Evolutionary conservation across 2,888 invertebrate genomes (phyloP).

Genomic region (Catocala nupta): DNA sequence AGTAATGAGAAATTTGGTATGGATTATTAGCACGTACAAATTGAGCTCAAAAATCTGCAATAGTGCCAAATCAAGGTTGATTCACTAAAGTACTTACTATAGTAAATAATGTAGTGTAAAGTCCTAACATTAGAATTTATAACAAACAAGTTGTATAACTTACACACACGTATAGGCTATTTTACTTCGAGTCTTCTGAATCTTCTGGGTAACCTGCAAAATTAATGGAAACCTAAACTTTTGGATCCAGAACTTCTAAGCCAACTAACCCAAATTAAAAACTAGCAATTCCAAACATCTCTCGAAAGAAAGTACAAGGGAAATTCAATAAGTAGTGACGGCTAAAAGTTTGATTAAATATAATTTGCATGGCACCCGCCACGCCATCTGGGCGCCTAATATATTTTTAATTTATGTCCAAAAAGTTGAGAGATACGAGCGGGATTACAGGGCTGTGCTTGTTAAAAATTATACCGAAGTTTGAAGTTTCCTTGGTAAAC

Average conservation of each 20-base stretch:
- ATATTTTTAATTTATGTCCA: constrained; percentile 84
- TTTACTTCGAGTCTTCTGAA: constrained; percentile 14
- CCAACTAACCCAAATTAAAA: constrained; percentile 33
- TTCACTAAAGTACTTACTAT: background rate
- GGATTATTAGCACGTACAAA: too few relatives aligned
- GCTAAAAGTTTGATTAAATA: constrained; percentile 74
- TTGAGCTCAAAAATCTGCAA: too few relatives aligned
- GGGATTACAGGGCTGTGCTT: constrained; percentile 51
- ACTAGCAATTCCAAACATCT: constrained; percentile 23
- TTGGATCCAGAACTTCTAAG: constrained; percentile 12
- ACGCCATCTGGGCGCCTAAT: constrained; percentile 77
- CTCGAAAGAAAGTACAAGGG: constrained; percentile 52
- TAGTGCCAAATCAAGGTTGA: too few relatives aligned
- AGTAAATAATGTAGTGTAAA: background rate
- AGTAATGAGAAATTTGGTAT: too few relatives aligned
- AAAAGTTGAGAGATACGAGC: constrained; percentile 70
- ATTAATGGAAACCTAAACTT: constrained; percentile 15
- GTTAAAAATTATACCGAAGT: constrained; percentile 68
- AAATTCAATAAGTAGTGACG: constrained; percentile 67
- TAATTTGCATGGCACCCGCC: constrained; percentile 76
- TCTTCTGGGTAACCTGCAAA: constrained; percentile 36
- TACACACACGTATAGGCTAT: constrained; percentile 6
- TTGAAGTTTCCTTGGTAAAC: constrained; percentile 58
- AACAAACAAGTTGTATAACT: constrained; percentile 9
- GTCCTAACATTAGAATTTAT: background rate